These are phyloP conservation scores for Mus spretus DNA, from an alignment of 2,797 vertebrate species.

Conservation along the genomic window DNA sequence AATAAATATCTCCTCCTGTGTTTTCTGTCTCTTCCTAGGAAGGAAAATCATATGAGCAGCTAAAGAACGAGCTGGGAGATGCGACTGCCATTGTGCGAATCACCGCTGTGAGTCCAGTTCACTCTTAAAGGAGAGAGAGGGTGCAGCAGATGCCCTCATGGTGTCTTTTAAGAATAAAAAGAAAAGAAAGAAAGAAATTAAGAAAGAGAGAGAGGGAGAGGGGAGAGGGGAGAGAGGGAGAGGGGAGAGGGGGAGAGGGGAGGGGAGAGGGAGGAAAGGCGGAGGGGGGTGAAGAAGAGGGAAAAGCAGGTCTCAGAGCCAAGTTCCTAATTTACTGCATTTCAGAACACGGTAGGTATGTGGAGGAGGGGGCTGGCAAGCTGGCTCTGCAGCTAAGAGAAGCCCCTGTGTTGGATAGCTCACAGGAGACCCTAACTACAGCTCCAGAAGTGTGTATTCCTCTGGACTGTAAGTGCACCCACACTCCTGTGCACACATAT, in stretches of 20 bases:
- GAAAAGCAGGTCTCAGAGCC: slow-evolving; percentile 7
- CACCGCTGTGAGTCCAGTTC: slow-evolving; percentile 85
- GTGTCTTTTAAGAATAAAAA: not conserved
- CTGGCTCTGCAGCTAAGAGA: not conserved
- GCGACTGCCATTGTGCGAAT: slow-evolving; percentile 82
- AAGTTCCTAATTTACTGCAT: slow-evolving; percentile 30
- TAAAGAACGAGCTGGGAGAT: slow-evolving; percentile 93
- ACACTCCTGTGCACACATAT: not conserved
- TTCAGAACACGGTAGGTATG: not conserved
- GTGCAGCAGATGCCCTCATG: not conserved
- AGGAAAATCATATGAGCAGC: slow-evolving; percentile 93
- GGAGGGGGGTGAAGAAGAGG: too few species aligned
- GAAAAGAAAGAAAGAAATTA: too few species aligned
- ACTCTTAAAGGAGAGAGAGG: not conserved
- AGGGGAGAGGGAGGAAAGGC: too few species aligned
- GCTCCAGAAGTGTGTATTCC: too few species aligned
- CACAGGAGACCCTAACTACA: too few species aligned
- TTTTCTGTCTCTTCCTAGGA: slow-evolving; percentile 86
- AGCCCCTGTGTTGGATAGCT: not conserved
- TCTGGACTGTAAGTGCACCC: too few species aligned
- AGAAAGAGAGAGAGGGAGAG: too few species aligned
- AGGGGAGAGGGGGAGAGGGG: too few species aligned
- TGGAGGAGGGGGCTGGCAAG: too few species aligned
- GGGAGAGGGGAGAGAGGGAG: too few species aligned
- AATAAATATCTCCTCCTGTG: not conserved